Evolutionary conservation across 2,113 vertebrate species (phyloP).

Genomic region (Lepus timidus): DNA sequence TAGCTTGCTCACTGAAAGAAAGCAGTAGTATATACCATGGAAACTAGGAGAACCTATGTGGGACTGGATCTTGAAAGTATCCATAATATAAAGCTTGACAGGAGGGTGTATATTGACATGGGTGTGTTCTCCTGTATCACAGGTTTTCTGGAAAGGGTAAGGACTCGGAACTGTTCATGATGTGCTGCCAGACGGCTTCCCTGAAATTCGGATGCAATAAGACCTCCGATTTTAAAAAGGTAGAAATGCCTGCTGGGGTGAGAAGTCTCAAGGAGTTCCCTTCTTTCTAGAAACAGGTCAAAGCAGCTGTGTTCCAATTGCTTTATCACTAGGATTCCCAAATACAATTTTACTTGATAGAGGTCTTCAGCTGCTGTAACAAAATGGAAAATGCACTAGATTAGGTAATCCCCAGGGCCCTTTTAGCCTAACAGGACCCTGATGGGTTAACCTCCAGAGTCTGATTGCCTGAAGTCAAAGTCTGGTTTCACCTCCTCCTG

Average conservation of each 20-base stretch:
- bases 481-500: neutral
- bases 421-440: neutral
- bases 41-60: neutral
- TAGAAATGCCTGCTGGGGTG: neutral
- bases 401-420: neutral
- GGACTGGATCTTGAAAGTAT: neutral
- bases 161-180: neutral
- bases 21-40: neutral
- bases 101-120: neutral
- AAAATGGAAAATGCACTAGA: neutral
- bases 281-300: neutral
- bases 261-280: neutral
- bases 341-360: too few species aligned
- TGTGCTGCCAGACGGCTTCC: neutral
- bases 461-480: neutral
- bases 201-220: neutral
- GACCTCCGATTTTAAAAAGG: neutral
- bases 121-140: neutral
- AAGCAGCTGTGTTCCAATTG: neutral
- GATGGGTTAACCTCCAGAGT: neutral
- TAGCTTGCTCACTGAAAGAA: neutral
- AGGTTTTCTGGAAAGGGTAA: neutral
- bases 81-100: neutral
- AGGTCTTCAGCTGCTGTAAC: neutral
- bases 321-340: neutral